Percentiles rank a stretch among this genome's conserved stretches.
phyloP scores from a whole-genome alignment of 2,797 vertebrate species.

The Eulemur albifrons region DNA sequence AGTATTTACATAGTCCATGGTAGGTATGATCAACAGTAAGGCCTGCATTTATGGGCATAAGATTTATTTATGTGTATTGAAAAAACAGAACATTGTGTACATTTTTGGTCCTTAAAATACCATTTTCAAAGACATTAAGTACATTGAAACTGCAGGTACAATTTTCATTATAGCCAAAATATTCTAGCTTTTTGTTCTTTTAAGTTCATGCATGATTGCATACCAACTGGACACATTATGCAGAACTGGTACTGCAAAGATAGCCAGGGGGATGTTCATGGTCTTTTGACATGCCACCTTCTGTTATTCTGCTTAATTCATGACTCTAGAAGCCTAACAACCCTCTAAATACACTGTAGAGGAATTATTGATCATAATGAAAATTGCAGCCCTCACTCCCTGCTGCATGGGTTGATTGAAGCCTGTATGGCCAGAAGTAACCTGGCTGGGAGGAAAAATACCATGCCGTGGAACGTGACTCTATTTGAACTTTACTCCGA shows the following conservation, averaged over 20 bases:
- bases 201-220: neutral
- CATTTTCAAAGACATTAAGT: neutral
- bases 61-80: neutral
- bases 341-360: slow-evolving; percentile 7
- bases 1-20: neutral
- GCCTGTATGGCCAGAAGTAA: neutral
- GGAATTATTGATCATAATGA: slow-evolving; percentile 25
- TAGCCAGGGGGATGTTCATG: neutral
- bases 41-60: neutral
- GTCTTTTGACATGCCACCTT: neutral
- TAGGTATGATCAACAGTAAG: neutral
- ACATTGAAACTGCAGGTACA: neutral
- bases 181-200: neutral
- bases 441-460: neutral
- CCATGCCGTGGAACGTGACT: slow-evolving; percentile 6
- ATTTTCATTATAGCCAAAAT: neutral
- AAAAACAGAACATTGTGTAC: neutral
- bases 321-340: neutral
- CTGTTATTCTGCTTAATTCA: slow-evolving; percentile 7
- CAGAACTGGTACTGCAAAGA: neutral
- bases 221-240: neutral
- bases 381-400: neutral
- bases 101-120: neutral
- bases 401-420: neutral
- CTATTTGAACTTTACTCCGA: neutral